These are phyloP conservation scores for Semicossyphus pulcher DNA, from an alignment of 2,113 vertebrate genomes.

Conservation along the genomic window DNA sequence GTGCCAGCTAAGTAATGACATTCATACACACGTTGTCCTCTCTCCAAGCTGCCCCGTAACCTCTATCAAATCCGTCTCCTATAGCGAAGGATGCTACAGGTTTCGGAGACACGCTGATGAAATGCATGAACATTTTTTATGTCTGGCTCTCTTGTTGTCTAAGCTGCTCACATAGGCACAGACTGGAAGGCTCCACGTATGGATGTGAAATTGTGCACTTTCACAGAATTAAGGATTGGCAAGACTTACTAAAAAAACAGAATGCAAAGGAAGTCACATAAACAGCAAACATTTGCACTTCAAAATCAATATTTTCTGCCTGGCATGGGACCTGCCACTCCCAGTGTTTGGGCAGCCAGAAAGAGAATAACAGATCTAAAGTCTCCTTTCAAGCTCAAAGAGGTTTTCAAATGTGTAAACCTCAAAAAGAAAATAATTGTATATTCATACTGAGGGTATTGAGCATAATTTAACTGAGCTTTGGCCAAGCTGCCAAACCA, in stretches of 20 bases:
- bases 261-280: constrained; percentile 3
- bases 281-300: neutral
- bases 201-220: neutral
- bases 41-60: neutral
- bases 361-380: neutral
- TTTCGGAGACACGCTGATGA: neutral
- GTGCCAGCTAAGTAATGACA: constrained; percentile 21
- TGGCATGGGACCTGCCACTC: neutral
- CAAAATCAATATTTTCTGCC: constrained; percentile 10
- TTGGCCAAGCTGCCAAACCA: neutral
- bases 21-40: constrained; percentile 7
- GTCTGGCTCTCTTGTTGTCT: neutral
- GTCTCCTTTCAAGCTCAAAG: neutral
- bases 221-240: neutral
- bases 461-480: neutral
- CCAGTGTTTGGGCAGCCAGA: neutral
- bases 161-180: neutral
- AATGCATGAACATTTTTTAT: neutral
- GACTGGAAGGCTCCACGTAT: neutral
- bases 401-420: neutral
- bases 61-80: neutral
- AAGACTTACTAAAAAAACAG: neutral
- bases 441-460: neutral
- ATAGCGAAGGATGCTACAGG: neutral
- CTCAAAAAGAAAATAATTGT: neutral